Base-by-base conservation (phyloP, 2,113 vertebrate species). In the Larimichthys crocea region DNA sequence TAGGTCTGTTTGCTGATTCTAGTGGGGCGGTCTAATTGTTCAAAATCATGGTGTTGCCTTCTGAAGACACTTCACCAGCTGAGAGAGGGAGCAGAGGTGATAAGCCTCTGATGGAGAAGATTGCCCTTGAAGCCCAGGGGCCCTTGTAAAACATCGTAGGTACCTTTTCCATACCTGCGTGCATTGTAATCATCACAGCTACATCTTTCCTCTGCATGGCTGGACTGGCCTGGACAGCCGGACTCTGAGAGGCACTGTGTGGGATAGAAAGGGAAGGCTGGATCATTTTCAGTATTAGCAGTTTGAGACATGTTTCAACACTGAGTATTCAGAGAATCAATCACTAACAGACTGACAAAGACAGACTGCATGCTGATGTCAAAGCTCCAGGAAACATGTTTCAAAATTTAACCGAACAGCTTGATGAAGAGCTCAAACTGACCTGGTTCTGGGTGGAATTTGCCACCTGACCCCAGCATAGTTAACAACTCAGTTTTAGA, bases 111-210 rank as follows among this genome's bases (percentile, higher is more conserved):
- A 74, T 57, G 73, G 49, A 73, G 67, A 81, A 79, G 49, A 53
- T 26, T 56, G 44, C 59, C 73, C 75, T 61, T 48, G 16, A 70
- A 71, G 71, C 83, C 84, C 3, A 20, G 67, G 26, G 79, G 79
- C 69, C 55, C 89, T 86, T 85, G 84, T 91, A 77, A 91, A 94
- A 68, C 80, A 53, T 40, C 35, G 10, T 65, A 79, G 82, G 79
- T 79, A 79, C 63, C 56, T 77, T 81, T 88, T 87, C 86, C 87
- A 82, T 88, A 83, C 83, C 56, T 74, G 84, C 50, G 59, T 82
- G 64, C 83, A 90, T 72, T 92, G 84, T 89, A 92, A 92, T 93
- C 74, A 89, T 86, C 71, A 64, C 61, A 62, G 57, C 48, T 65
- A 24, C 86, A 78, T 62, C 62, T 79, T 67, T 77, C 35, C 52